Percentiles rank a stretch among this genome's conserved stretches.
Conservation (phyloP, 2,797 vertebrate genomes). For the Clamator glandarius region DNA sequence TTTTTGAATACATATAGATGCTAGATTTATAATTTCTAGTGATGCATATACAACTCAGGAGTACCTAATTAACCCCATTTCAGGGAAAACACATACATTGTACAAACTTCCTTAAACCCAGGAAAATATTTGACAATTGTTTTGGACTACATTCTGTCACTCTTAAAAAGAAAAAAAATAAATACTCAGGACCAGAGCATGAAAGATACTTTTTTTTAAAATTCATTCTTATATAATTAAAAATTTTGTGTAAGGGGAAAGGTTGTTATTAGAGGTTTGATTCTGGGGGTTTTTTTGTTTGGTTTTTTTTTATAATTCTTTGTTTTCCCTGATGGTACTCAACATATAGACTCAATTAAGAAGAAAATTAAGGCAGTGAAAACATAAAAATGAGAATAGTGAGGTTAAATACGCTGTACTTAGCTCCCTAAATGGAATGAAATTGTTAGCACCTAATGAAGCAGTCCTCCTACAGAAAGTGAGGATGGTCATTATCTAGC, state of each 20-base stretch:
- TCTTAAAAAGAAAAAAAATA: neutral
- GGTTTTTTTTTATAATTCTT: accelerated
- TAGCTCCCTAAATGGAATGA: neutral
- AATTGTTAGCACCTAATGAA: neutral
- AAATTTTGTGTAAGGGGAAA: neutral
- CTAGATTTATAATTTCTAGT: neutral
- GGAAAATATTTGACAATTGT: neutral
- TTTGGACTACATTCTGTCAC: neutral
- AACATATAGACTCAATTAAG: neutral
- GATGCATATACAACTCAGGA: neutral
- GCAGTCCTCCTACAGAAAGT: neutral
- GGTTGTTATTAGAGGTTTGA: neutral
- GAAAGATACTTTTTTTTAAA: neutral
- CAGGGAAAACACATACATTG: neutral
- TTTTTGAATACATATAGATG: neutral
- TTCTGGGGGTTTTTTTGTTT: too few relatives aligned
- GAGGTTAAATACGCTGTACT: neutral
- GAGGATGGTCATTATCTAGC: neutral
- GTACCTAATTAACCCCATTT: neutral
- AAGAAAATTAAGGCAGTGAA: neutral
- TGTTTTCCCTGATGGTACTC: neutral
- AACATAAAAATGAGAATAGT: neutral
- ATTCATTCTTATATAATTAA: neutral
- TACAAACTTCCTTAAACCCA: neutral
- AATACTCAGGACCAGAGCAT: neutral